A percentile compares a stretch with the other conserved stretches of the same genome.
Evolutionary conservation across 1,140 invertebrate genomes (phyloP).

Genomic region (Drosophila virilis): DNA sequence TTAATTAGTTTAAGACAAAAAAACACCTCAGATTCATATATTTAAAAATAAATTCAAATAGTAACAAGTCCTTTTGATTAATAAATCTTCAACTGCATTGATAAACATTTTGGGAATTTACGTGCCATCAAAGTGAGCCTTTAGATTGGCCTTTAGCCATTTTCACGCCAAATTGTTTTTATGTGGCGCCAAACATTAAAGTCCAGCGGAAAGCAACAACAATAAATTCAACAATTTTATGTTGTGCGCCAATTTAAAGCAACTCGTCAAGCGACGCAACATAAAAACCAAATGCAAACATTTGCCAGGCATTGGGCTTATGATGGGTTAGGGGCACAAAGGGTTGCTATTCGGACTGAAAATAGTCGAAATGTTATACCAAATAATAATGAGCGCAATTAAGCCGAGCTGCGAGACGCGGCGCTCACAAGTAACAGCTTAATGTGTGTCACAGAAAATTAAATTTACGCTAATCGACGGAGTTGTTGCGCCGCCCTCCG

Average conservation of each 20-base stretch:
- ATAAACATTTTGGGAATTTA: not conserved
- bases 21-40: too few relatives aligned
- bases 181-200: slow-evolving; percentile 72
- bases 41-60: too few relatives aligned
- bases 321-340: slow-evolving; percentile 22
- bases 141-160: slow-evolving; percentile 9
- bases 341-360: slow-evolving; percentile 51
- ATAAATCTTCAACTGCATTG: not conserved
- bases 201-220: slow-evolving; percentile 42
- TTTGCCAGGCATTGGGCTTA: slow-evolving; percentile 26
- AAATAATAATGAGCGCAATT: slow-evolving; percentile 81
- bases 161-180: slow-evolving; percentile 69
- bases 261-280: slow-evolving; percentile 40
- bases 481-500: slow-evolving; percentile 2
- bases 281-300: slow-evolving; percentile 81
- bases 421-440: slow-evolving; percentile 57
- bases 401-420: slow-evolving; percentile 16
- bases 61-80: too few relatives aligned
- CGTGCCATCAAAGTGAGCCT: not conserved
- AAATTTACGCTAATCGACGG: slow-evolving; percentile 74
- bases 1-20: too few relatives aligned
- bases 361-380: slow-evolving; percentile 66
- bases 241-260: slow-evolving; percentile 63
- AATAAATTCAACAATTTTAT: slow-evolving; percentile 40
- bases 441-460: slow-evolving; percentile 81